Percentiles rank a stretch among this genome's conserved stretches.
Conservation (phyloP, 2,797 vertebrate genomes). For the Fratercula arctica region DNA sequence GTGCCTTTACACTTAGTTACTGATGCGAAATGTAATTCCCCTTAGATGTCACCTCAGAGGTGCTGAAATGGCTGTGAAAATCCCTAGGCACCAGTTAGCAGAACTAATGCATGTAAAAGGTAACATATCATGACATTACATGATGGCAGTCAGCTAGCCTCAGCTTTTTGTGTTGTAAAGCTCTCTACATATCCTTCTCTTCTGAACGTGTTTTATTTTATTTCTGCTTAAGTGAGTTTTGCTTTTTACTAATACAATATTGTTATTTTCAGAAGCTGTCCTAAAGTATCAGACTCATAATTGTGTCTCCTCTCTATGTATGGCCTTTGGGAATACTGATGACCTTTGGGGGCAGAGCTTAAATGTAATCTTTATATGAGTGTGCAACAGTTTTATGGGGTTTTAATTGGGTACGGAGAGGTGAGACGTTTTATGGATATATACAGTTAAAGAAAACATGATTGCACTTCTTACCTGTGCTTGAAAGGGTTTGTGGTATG, state of each 20-base stretch:
- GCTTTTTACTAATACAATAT: background rate
- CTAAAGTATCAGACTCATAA: background rate
- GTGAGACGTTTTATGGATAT: background rate
- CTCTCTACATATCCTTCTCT: background rate
- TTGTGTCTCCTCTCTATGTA: background rate
- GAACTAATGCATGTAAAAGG: background rate
- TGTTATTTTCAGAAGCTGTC: background rate
- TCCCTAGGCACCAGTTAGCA: background rate
- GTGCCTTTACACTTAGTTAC: background rate
- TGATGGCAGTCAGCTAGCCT: background rate
- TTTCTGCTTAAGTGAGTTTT: background rate
- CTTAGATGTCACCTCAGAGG: constrained; percentile 5
- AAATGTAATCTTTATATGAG: background rate
- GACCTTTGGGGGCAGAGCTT: background rate
- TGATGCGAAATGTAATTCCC: background rate
- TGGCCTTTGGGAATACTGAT: background rate
- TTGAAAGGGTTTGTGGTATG: background rate
- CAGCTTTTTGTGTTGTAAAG: background rate
- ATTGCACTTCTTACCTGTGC: background rate
- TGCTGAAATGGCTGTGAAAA: constrained; percentile 37
- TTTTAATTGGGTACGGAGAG: background rate
- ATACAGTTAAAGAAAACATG: background rate
- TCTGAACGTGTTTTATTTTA: background rate
- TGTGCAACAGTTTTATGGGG: background rate
- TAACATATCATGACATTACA: background rate